Percentiles rank a stretch among this genome's conserved stretches.
Conservation (phyloP, 2,113 vertebrate genomes). For the Psittacus erithacus region DNA sequence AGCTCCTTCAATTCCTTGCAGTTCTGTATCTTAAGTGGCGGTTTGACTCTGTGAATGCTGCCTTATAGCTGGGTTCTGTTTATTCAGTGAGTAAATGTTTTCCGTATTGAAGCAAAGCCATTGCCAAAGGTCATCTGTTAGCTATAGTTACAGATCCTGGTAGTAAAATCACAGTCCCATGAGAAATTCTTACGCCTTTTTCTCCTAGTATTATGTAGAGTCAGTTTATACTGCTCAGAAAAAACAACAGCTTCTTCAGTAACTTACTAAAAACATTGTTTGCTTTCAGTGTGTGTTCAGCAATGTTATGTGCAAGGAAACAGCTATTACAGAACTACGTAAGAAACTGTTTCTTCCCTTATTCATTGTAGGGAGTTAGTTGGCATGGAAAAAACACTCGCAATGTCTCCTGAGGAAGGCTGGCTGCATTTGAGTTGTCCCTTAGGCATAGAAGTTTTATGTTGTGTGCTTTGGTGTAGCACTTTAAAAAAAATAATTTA, state of each 20-base stretch:
- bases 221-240: not conserved
- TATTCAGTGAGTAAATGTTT: conserved; percentile 48
- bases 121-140: conserved; percentile 43
- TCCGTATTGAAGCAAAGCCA: not conserved
- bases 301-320: not conserved
- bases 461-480: accelerated
- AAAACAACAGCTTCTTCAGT: not conserved
- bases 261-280: not conserved
- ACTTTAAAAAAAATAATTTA: not conserved
- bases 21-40: not conserved
- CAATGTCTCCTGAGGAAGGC: not conserved
- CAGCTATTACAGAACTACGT: not conserved
- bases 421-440: not conserved
- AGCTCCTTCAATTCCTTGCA: not conserved
- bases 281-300: not conserved
- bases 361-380: not conserved
- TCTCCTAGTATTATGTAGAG: not conserved
- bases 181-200: conserved; percentile 1
- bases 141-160: not conserved
- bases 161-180: not conserved
- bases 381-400: not conserved
- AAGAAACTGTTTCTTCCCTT: not conserved
- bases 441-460: not conserved
- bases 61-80: conserved; percentile 27
- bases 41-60: not conserved